phyloP scores from a whole-genome alignment of 2,888 invertebrate genomes.

The Ormia ochracea region DNA sequence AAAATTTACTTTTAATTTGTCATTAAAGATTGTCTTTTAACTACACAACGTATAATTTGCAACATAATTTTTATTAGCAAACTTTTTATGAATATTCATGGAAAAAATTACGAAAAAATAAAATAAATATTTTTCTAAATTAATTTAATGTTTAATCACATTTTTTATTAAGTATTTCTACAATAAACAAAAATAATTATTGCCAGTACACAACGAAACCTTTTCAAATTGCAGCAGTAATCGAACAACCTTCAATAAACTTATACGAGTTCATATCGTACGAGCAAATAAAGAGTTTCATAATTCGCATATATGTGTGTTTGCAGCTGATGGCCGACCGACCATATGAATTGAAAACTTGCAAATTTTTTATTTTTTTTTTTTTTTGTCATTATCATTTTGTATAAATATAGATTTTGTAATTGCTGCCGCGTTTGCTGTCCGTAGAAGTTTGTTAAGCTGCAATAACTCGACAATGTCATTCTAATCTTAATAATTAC shows the following conservation, averaged over 20 bases:
- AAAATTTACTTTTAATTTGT: too few species aligned
- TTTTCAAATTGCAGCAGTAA: neutral
- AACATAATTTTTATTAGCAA: neutral
- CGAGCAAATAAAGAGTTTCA: slow-evolving; percentile 16
- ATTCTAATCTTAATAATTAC: slow-evolving; percentile 56
- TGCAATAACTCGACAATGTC: slow-evolving; percentile 61
- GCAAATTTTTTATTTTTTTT: neutral
- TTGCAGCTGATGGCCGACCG: neutral
- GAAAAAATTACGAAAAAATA: neutral
- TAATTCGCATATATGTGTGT: slow-evolving; percentile 28
- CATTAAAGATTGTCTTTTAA: neutral
- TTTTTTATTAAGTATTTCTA: slow-evolving; percentile 42
- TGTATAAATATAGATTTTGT: slow-evolving; percentile 16
- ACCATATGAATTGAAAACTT: neutral
- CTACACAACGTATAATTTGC: slow-evolving; percentile 21
- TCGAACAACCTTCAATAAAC: slow-evolving; percentile 47
- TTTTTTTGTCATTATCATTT: neutral
- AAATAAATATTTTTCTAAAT: slow-evolving; percentile 4
- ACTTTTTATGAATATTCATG: slow-evolving; percentile 20
- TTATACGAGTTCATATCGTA: slow-evolving; percentile 1
- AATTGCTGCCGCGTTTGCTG: slow-evolving; percentile 29
- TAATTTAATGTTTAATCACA: slow-evolving; percentile 48
- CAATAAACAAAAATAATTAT: slow-evolving; percentile 13
- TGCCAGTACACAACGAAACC: neutral
- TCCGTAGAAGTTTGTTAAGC: slow-evolving; percentile 32